These are phyloP conservation scores for Varecia variegata DNA, from an alignment of 2,797 vertebrate species.

Conservation along the genomic window DNA sequence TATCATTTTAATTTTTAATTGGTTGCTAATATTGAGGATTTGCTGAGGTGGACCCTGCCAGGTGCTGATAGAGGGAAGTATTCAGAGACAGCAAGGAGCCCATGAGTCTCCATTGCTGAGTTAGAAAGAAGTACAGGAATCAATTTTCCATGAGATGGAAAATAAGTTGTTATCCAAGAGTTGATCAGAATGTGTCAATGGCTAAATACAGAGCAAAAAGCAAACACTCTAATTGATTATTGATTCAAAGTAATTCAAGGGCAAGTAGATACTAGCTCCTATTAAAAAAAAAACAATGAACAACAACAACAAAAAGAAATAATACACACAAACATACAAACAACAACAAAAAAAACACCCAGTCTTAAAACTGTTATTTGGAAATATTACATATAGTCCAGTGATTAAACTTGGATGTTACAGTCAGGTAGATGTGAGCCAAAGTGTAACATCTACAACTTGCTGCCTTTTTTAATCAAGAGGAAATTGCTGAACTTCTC, in stretches of 20 bases:
- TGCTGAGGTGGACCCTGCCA: not conserved
- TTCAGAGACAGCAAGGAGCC: not conserved
- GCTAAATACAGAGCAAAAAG: not conserved
- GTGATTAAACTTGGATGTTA: not conserved
- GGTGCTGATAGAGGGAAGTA: not conserved
- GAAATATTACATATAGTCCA: not conserved
- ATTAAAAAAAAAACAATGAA: not conserved
- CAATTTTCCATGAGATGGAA: not conserved
- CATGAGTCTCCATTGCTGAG: not conserved
- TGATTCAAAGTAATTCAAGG: not conserved
- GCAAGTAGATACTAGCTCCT: not conserved
- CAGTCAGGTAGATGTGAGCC: not conserved
- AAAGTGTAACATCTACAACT: not conserved
- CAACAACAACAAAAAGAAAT: not conserved
- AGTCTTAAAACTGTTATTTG: not conserved
- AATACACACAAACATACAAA: not conserved
- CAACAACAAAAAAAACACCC: not conserved
- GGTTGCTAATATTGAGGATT: not conserved
- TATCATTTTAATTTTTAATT: not conserved
- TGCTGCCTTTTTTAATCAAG: not conserved
- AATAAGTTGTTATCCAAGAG: not conserved
- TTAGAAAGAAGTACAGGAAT: not conserved
- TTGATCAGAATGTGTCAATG: not conserved
- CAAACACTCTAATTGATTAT: not conserved
- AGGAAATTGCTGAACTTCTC: not conserved